phyloP scores from a whole-genome alignment of 2,797 vertebrate species.

The Pangasius macronema region DNA sequence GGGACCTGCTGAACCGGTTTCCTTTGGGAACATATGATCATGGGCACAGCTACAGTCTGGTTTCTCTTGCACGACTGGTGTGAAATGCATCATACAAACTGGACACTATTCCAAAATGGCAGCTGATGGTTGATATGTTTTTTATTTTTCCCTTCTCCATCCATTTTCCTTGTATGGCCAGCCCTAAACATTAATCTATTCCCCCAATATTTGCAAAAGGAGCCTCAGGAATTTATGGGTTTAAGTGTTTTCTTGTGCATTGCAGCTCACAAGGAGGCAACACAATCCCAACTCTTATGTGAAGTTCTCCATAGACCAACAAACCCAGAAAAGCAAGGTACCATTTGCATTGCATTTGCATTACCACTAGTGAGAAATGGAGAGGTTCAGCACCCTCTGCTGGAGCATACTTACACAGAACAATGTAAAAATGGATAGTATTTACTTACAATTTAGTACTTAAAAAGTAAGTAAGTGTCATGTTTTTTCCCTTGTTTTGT shows the following conservation, averaged over 20 bases:
- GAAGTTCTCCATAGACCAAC: slow-evolving; percentile 80
- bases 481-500: background rate
- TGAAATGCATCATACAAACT: slow-evolving; percentile 2
- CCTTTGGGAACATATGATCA: slow-evolving; percentile 3
- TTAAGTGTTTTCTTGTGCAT: slow-evolving; percentile 38
- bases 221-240: background rate
- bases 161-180: background rate
- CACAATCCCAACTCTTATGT: slow-evolving; percentile 83
- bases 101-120: background rate
- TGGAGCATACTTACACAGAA: background rate
- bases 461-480: too few species aligned
- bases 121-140: background rate
- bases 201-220: background rate
- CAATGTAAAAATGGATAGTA: background rate
- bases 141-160: background rate
- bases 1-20: slow-evolving; percentile 47
- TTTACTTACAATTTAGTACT: too few species aligned
- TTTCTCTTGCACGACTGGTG: background rate
- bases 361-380: background rate
- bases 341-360: slow-evolving; percentile 27
- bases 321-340: slow-evolving; percentile 92
- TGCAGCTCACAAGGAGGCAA: slow-evolving; percentile 74
- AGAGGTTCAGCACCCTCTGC: background rate
- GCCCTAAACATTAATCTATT: background rate
- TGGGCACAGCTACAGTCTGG: background rate